Percentiles rank a stretch among this genome's conserved stretches.
Conservation (phyloP, 2,113 vertebrate species). For the Odontophorus gujanensis region DNA sequence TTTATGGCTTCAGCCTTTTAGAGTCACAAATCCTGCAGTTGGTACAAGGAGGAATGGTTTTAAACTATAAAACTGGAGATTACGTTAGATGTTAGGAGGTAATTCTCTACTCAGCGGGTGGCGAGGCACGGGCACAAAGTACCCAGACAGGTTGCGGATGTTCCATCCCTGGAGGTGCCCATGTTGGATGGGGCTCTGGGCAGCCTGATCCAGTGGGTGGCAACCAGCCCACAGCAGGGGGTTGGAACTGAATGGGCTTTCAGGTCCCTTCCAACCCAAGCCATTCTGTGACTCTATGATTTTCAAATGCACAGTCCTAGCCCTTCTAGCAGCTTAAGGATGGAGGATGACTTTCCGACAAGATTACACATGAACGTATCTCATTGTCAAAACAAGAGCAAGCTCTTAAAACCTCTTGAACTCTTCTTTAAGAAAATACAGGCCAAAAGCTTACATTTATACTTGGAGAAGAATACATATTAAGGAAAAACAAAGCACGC, state of each 20-base stretch:
- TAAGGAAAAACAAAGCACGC: neutral
- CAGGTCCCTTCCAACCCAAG: no score
- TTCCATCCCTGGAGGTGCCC: no score
- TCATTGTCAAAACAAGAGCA: neutral
- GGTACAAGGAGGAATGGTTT: neutral
- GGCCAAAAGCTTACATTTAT: neutral
- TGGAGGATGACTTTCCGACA: neutral
- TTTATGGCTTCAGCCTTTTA: neutral
- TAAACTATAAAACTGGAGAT: no score
- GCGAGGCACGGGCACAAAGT: no score
- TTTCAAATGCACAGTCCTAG: neutral
- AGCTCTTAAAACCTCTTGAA: neutral
- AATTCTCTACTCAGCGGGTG: no score
- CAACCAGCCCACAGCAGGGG: no score
- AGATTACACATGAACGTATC: neutral
- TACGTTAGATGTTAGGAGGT: no score
- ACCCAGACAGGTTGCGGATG: no score
- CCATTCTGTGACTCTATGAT: no score
- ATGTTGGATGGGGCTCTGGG: no score
- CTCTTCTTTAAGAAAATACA: neutral
- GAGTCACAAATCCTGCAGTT: neutral
- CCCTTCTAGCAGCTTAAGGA: neutral
- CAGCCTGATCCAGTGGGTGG: no score
- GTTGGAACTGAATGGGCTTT: no score
- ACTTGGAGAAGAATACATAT: neutral